phyloP scores from a whole-genome alignment of 1,140 invertebrate species.

The Micrasema longulum region DNA sequence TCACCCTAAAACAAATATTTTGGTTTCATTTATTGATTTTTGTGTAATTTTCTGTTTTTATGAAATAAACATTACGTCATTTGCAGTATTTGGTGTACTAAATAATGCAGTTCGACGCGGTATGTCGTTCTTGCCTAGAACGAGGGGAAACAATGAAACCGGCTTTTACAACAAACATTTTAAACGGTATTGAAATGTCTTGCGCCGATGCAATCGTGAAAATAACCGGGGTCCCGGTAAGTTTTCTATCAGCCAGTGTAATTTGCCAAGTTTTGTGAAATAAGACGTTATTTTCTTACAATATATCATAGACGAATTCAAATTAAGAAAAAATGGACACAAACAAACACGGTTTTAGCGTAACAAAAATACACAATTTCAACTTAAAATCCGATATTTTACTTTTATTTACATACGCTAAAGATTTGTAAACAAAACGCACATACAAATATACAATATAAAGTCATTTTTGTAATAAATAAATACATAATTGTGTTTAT shows the following conservation, averaged over 20 bases:
- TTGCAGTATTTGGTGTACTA: neutral
- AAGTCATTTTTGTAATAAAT: too few species aligned
- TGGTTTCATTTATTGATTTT: neutral
- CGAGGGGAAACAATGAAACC: constrained; percentile 44
- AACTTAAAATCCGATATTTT: too few species aligned
- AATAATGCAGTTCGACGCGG: neutral
- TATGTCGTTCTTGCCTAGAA: constrained; percentile 47
- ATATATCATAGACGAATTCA: too few species aligned
- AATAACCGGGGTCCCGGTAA: constrained; percentile 31
- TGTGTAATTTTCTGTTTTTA: neutral
- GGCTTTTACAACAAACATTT: constrained; percentile 46
- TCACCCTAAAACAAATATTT: neutral
- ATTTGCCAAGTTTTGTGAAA: neutral
- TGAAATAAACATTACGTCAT: neutral
- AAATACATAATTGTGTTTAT: too few species aligned
- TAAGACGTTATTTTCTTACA: too few species aligned
- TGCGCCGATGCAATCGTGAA: constrained; percentile 45
- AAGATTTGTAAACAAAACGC: too few species aligned
- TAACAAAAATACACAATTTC: too few species aligned
- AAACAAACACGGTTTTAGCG: constrained; percentile 12
- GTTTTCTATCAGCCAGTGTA: neutral
- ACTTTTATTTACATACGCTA: too few species aligned
- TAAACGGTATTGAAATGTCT: constrained; percentile 37
- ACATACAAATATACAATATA: too few species aligned
- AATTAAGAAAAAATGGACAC: neutral